These are phyloP conservation scores for Callocephalon fimbriatum DNA, from an alignment of 2,113 vertebrate species.

Conservation along the genomic window DNA sequence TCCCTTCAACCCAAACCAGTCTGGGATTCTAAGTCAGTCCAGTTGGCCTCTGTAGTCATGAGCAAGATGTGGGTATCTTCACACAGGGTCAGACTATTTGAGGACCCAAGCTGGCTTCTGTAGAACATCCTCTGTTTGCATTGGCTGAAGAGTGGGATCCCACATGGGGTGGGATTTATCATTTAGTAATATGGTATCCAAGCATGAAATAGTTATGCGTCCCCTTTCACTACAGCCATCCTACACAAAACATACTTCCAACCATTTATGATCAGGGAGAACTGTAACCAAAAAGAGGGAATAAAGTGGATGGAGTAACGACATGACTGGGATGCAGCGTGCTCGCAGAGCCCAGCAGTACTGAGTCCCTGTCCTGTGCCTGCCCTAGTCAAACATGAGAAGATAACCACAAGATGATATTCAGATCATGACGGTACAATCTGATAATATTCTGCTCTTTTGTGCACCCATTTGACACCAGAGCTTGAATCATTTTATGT, in stretches of 20 bases:
- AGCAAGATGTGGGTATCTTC: neutral
- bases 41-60: neutral
- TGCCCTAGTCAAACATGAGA: neutral
- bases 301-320: neutral
- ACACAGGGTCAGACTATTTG: neutral
- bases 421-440: neutral
- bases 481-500: neutral
- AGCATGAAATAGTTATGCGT: neutral
- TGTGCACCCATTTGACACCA: neutral
- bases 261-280: neutral
- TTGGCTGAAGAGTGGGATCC: neutral
- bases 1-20: neutral
- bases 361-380: neutral
- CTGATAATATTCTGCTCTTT: neutral
- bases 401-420: neutral
- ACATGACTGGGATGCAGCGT: fast-evolving
- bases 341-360: neutral
- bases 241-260: neutral
- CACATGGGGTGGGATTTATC: neutral
- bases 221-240: neutral
- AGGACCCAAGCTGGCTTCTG: neutral
- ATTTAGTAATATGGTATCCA: neutral
- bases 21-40: neutral
- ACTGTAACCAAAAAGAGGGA: neutral
- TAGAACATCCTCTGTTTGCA: neutral